Evolutionary conservation across 2,888 invertebrate genomes (phyloP).

Genomic region (Hirtodrosophila cameraria): DNA sequence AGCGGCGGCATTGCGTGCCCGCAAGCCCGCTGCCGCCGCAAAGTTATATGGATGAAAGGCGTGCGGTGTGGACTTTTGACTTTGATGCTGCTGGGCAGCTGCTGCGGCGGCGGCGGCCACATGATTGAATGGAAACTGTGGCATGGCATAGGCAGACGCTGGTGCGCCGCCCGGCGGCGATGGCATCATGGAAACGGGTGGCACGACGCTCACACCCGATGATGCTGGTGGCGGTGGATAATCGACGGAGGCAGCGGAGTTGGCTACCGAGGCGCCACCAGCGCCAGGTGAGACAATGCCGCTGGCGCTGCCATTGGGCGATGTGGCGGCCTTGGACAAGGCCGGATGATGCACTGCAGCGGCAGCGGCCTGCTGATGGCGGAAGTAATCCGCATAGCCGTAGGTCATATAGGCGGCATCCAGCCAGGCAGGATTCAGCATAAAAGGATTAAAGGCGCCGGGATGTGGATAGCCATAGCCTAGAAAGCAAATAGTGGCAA

Average conservation of each 20-base stretch:
- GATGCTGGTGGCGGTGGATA: conserved; percentile 48
- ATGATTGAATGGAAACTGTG: conserved; percentile 86
- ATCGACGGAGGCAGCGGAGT: conserved; percentile 49
- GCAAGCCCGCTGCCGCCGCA: conserved; percentile 80
- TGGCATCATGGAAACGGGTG: conserved; percentile 84
- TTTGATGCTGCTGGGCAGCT: conserved; percentile 54
- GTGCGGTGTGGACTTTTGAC: conserved; percentile 82
- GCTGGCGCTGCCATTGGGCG: conserved; percentile 78
- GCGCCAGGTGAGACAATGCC: conserved; percentile 34
- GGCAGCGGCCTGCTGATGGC: conserved; percentile 85
- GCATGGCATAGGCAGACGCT: conserved; percentile 84
- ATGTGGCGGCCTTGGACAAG: conserved; percentile 86
- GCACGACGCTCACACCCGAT: conserved; percentile 44
- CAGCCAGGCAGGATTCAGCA: conserved; percentile 93
- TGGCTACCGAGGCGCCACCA: conserved; percentile 53
- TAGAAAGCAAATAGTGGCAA: conserved; percentile 84
- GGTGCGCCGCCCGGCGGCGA: conserved; percentile 84
- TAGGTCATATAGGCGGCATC: conserved; percentile 93
- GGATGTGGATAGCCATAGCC: conserved; percentile 93
- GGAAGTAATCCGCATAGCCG: conserved; percentile 89
- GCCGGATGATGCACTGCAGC: conserved; percentile 85
- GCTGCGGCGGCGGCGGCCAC: conserved; percentile 81
- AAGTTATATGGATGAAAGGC: conserved; percentile 87
- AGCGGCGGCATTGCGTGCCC: conserved; percentile 75
- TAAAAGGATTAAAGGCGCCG: conserved; percentile 90